These are phyloP conservation scores for Turritopsis rubra DNA, from an alignment of 30 jellyfish, hydroid and myxozoan genomes.

Conservation along the genomic window DNA sequence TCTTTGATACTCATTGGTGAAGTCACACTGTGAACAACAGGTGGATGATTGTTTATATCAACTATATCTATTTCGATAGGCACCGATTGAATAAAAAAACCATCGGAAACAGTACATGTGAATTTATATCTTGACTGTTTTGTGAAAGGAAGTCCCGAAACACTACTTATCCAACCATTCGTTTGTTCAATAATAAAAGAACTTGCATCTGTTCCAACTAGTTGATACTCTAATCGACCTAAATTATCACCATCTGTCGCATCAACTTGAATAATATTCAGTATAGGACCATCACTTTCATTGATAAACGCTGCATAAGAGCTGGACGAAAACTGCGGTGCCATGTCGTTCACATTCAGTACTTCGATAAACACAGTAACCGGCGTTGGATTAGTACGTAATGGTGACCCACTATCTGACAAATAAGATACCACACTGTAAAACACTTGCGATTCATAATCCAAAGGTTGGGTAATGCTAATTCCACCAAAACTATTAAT, in stretches of 20 bases:
- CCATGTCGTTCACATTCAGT: conserved; percentile 22
- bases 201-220: background rate
- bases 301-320: background rate
- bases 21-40: background rate
- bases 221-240: background rate
- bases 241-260: background rate
- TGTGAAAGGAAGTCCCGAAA: background rate
- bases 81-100: background rate
- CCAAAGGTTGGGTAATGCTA: background rate
- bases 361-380: conserved; percentile 15
- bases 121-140: background rate
- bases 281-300: background rate
- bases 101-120: conserved; percentile 5
- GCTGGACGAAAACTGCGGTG: conserved; percentile 9
- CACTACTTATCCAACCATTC: conserved; percentile 1
- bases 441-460: background rate
- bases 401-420: conserved; percentile 7
- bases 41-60: conserved; percentile 1
- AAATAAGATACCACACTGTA: background rate
- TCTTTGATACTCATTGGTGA: background rate
- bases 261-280: background rate
- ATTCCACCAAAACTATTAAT: background rate
- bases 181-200: background rate
- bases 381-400: background rate
- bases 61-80: background rate